Evolutionary conservation across 2,113 vertebrate species (phyloP).

Genomic region (Ceyx margarethae): DNA sequence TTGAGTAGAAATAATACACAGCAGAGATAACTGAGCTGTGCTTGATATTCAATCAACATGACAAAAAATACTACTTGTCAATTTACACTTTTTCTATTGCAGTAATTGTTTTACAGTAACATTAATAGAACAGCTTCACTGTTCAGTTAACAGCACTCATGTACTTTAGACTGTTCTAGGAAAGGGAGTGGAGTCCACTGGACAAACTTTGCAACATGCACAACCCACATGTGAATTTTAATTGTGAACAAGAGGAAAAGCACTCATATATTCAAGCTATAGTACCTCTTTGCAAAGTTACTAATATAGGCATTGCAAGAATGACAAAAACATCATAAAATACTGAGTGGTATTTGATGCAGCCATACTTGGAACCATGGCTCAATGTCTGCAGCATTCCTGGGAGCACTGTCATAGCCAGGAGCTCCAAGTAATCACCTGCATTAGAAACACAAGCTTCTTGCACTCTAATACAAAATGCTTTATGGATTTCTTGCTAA

Average conservation of each 20-base stretch:
- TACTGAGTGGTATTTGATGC: background rate
- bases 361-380: rapidly evolving
- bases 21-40: background rate
- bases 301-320: background rate
- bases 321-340: background rate
- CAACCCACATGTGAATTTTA: background rate
- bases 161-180: background rate
- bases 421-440: background rate
- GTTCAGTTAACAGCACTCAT: background rate
- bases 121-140: background rate
- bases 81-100: background rate
- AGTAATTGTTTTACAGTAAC: background rate
- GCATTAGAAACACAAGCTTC: background rate
- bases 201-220: background rate
- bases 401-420: background rate
- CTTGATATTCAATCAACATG: background rate
- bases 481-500: background rate
- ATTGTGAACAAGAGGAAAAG: background rate
- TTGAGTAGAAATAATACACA: background rate
- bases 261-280: background rate
- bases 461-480: background rate
- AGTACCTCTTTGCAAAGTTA: background rate
- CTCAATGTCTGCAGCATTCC: background rate
- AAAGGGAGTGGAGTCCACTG: background rate
- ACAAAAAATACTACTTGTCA: background rate